phyloP scores from a whole-genome alignment of 2,888 invertebrate genomes.

The Melanostoma scalare region DNA sequence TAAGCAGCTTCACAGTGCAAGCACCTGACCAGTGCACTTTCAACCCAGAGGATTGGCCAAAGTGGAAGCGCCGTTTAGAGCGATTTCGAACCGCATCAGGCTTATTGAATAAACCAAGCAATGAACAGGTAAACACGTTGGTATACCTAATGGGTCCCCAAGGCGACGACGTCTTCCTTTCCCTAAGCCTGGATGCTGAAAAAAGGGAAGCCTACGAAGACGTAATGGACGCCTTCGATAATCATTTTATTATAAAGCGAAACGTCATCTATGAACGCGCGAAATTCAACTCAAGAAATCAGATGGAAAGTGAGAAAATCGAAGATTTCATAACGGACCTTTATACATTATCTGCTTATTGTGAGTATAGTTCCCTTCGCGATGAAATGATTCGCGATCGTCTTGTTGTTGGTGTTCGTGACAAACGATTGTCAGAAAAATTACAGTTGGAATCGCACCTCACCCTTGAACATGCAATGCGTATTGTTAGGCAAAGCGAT shows the following conservation, averaged over 20 bases:
- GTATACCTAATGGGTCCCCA: not conserved
- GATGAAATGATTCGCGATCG: conserved; percentile 44
- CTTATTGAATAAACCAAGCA: too few species aligned
- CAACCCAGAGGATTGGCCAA: too few species aligned
- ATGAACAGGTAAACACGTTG: too few species aligned
- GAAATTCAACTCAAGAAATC: conserved; percentile 38
- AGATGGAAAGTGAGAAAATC: too few species aligned
- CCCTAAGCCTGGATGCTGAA: not conserved
- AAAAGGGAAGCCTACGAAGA: conserved; percentile 14
- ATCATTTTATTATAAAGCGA: conserved; percentile 33
- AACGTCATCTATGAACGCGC: conserved; percentile 45
- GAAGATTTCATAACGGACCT: conserved; percentile 52
- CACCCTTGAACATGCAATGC: not conserved
- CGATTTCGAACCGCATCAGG: too few species aligned
- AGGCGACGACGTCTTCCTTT: not conserved
- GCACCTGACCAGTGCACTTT: too few species aligned
- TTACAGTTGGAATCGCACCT: conserved; percentile 28
- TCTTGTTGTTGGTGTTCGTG: conserved; percentile 29
- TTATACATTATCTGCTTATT: conserved; percentile 35
- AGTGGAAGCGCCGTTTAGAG: too few species aligned
- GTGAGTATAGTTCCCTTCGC: conserved; percentile 25
- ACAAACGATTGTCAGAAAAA: conserved; percentile 24
- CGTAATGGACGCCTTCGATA: conserved; percentile 20
- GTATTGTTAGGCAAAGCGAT: conserved; percentile 23
- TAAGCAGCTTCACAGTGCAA: too few species aligned